Evolutionary conservation across 2,888 invertebrate species (phyloP), one percentile per base, ranked within the genome.

Genomic region (Deilephila elpenor): DNA sequence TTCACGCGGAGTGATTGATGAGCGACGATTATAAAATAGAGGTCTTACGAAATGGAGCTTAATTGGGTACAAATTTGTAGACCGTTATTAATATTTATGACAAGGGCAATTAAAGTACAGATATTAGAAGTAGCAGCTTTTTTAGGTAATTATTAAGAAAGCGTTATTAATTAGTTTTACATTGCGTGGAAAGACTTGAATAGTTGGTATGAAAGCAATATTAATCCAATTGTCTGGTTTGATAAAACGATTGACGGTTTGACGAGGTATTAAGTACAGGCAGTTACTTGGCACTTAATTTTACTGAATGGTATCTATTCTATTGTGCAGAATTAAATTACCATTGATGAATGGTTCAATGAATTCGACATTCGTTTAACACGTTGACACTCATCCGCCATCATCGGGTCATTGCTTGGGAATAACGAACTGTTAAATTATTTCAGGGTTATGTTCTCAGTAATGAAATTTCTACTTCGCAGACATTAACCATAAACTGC

Each of bases 361-460:
- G 82, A 78, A 75, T 77, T 53, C 73, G 74, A 80, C 78, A 84
- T 86, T 79, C 82, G 84, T 76, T 80, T 80, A 81, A 83, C 81
- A 29, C 56, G 75, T 3, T 44, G 86, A 80, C 77, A 77, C 79
- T 84, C 85, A 78, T 74, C 79, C 77, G 79, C 77, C 79, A 83
- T 86, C 83, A 84, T 78, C 88, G 78, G 87, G 85, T 89, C 86
- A 87, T 82, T 84, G 82, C 80, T 76, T 78, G 78, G 78, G 81
- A 84, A 82, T 83, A 84, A 82, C 80, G 80, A 77, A 78, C 75
- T 76, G 76, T 78, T 78, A 76, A 80, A 82, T 82, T 87, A 88
- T 86, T 86, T 85, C 83, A 86, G 83, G 83, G 84, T 77, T 86
- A 81, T 83, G 84, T 79, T 75, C 71, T 75, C 73, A 59, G 20